Base-by-base conservation (phyloP, 92 coral and sea anemone species). In the Paragorgia papillata region DNA sequence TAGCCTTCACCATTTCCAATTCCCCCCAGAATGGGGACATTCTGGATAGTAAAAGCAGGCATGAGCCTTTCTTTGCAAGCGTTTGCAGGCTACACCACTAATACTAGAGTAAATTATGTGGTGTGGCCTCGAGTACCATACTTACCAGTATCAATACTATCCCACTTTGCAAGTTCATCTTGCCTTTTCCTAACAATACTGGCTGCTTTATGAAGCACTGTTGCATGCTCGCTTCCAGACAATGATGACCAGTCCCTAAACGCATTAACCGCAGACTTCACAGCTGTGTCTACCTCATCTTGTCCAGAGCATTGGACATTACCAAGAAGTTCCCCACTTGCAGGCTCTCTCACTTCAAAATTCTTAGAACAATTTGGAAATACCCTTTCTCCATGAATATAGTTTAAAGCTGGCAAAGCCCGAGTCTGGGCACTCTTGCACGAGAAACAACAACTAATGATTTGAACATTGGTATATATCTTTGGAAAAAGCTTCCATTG, bases 111-210 rank as follows among this genome's bases (percentile, higher is more conserved):
- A n/a, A n/a, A n/a, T n/a, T n/a, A n/a, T n/a, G n/a, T n/a, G n/a
- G n/a, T n/a, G n/a, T n/a, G n/a, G n/a, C n/a, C n/a, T n/a, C n/a
- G n/a, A n/a, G n/a, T 3, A 0, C 14, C 15, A 14, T 56, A 48
- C 91, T 5, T 48, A 94, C 98, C 98, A 34, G 83, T 88, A 70
- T 94, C 97, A 28, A 79, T 70, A 2, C 90, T 91, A 57, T 94
- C 98, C 32, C 86, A 76, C 28, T 85, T 80, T 0, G 98, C 97
- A 25, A 94, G 74, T 0, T 85, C 90, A 14, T 88, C 82, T 68
- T 83, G 62, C 59, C 97, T 84, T 20, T 82, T 64, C 59, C 95
- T 69, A 20, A 94, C 82, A 57, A 94, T 84, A 43, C 75, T 70
- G 18, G 98, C 92, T 18, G 91, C 95, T 31, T 75, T 80, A 34